These are phyloP conservation scores for Mellilla xanthometata DNA, from an alignment of 2,888 invertebrate species.

Conservation along the genomic window DNA sequence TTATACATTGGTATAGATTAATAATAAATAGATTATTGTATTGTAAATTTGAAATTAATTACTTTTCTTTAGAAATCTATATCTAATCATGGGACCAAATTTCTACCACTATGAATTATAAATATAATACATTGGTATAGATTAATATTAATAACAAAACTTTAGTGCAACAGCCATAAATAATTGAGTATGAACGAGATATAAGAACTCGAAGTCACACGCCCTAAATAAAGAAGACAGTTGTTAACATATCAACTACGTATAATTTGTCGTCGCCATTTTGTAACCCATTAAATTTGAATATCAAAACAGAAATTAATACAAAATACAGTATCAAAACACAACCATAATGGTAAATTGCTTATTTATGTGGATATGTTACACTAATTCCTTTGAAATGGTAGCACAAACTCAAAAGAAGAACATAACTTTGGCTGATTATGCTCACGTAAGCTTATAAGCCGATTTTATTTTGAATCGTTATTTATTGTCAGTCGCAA, in stretches of 20 bases:
- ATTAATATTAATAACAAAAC: slow-evolving; percentile 6
- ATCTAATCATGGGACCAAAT: too few relatives aligned
- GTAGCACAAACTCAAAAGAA: slow-evolving; percentile 28
- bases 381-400: slow-evolving; percentile 17
- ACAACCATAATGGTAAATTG: slow-evolving; percentile 5
- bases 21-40: too few relatives aligned
- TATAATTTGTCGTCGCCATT: slow-evolving; percentile 10
- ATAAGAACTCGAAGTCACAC: not conserved
- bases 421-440: slow-evolving; percentile 21
- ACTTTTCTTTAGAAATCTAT: too few relatives aligned
- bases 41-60: too few relatives aligned
- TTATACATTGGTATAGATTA: too few relatives aligned
- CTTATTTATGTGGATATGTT: slow-evolving; percentile 16
- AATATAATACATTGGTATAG: too few relatives aligned
- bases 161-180: too few relatives aligned
- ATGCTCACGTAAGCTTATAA: slow-evolving; percentile 25
- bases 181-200: too few relatives aligned
- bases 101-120: too few relatives aligned
- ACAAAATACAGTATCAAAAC: slow-evolving; percentile 3
- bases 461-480: slow-evolving; percentile 22
- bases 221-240: not conserved
- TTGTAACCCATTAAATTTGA: slow-evolving; percentile 5
- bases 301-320: slow-evolving; percentile 2
- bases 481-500: slow-evolving; percentile 13
- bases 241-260: slow-evolving; percentile 1